Evolutionary conservation across 2,113 vertebrate genomes (phyloP), one percentile per base, ranked within the genome.

Genomic region (Hippolais icterina): DNA sequence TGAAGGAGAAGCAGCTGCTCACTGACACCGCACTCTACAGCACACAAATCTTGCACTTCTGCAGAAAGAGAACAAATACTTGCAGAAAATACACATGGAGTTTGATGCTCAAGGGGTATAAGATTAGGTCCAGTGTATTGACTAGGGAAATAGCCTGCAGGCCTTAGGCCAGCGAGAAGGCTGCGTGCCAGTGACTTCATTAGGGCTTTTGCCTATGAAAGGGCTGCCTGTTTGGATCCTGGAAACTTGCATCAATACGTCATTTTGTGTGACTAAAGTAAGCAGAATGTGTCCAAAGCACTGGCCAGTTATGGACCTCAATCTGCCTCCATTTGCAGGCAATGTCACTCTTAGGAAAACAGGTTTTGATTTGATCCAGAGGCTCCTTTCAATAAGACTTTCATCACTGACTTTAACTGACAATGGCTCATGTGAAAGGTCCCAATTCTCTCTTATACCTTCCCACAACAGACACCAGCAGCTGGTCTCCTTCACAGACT

Each of bases 191-290:
- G 89, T 96, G 93, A 95, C 94, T 96, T 96, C 96, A 95, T 96
- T 94, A 97, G 83, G 52, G 83, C 76, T 92, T 90, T 96, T 95
- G 80, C 92, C 69, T 93, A 78, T 94, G 93, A 96, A 96, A 96
- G 93, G 35, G 35, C 42, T 97, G 96, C 90, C 96, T 97, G 96
- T 96, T 94, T 87, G 61, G 82, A 83, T 96, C 78, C 95, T 96
- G 91, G 96, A 96, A 95, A 72, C 94, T 90, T 85, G 63, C 91
- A 96, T 87, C 93, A 93, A 91, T 97, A 96, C 89, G 81, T 97
- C 93, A 96, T 96, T 96, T 90, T 90, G 87, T 96, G 94, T 96
- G 95, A 95, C 94, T 94, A 52, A 94, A 96, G 95, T 53, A 94
- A 94, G 93, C 80, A 95, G 77, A 92, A 83, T 69, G 77, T 4